Conservation (phyloP, 1,140 invertebrate species). For the Trichoplusia ni region DNA sequence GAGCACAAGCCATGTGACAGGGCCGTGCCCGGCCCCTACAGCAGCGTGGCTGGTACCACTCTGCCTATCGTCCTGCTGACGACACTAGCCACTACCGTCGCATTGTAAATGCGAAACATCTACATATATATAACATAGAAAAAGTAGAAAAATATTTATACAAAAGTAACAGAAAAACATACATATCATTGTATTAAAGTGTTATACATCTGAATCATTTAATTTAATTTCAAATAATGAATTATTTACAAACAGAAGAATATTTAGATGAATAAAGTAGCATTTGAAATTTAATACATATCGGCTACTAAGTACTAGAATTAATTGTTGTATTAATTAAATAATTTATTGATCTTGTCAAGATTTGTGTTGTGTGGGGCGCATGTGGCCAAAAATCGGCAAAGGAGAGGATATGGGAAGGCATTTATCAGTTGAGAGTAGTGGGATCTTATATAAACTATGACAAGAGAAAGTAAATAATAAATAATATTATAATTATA, state of each 20-base stretch:
- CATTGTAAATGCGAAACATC: conserved; percentile 55
- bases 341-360: no score
- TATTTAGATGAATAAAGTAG: conserved; percentile 1
- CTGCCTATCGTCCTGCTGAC: conserved; percentile 68
- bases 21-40: conserved; percentile 82
- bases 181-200: neutral
- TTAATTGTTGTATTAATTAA: conserved; percentile 24
- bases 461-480: no score
- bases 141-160: conserved; percentile 34
- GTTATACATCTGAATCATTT: neutral
- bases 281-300: conserved; percentile 22
- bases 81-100: conserved; percentile 64
- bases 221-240: neutral
- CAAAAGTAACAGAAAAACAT: neutral
- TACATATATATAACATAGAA: neutral
- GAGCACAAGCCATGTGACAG: conserved; percentile 82
- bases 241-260: neutral
- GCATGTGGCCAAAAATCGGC: no score
- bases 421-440: no score
- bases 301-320: conserved; percentile 15
- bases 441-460: no score
- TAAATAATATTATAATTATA: no score
- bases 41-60: conserved; percentile 73
- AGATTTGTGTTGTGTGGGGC: no score
- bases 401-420: no score